Conservation (phyloP, 2,888 invertebrate genomes). For the Drosophila borealis region DNA sequence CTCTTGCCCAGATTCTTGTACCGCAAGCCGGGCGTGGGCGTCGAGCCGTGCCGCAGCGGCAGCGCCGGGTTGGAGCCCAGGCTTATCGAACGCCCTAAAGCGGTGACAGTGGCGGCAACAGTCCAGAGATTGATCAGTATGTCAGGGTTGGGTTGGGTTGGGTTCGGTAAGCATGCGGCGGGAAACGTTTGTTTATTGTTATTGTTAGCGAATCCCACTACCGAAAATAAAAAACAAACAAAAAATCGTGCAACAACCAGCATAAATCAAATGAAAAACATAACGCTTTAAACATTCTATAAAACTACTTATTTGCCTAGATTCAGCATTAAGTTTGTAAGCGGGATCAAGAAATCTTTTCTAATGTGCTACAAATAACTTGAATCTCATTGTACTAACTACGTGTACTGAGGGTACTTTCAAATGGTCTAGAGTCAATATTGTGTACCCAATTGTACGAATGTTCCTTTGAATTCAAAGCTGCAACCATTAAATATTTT, state of each 20-base stretch:
- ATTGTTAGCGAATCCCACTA: conserved; percentile 32
- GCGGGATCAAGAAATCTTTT: too few species aligned
- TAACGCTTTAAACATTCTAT: conserved; percentile 2
- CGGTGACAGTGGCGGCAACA: conserved; percentile 9
- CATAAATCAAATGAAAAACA: conserved; percentile 30
- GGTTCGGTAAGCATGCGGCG: conserved; percentile 48
- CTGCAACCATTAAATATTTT: too few species aligned
- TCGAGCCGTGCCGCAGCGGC: conserved; percentile 85
- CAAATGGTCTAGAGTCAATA: too few species aligned
- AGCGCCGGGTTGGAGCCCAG: conserved; percentile 86
- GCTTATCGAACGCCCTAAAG: conserved; percentile 85
- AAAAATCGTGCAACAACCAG: conserved; percentile 61
- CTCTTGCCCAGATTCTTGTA: conserved; percentile 98
- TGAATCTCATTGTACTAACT: too few species aligned
- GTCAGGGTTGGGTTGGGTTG: conserved; percentile 32
- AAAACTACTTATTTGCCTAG: not conserved
- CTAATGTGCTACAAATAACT: too few species aligned
- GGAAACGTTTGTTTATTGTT: conserved; percentile 39
- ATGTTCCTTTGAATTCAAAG: too few species aligned
- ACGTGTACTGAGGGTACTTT: too few species aligned
- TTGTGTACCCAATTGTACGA: too few species aligned
- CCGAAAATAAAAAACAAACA: not conserved
- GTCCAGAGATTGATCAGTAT: conserved; percentile 24
- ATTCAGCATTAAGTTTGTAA: too few species aligned
- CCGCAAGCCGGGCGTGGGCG: conserved; percentile 92